Percentiles rank a stretch among this genome's conserved stretches.
phyloP scores from a whole-genome alignment of 1,140 invertebrate species.

The Antheraea mylitta region DNA sequence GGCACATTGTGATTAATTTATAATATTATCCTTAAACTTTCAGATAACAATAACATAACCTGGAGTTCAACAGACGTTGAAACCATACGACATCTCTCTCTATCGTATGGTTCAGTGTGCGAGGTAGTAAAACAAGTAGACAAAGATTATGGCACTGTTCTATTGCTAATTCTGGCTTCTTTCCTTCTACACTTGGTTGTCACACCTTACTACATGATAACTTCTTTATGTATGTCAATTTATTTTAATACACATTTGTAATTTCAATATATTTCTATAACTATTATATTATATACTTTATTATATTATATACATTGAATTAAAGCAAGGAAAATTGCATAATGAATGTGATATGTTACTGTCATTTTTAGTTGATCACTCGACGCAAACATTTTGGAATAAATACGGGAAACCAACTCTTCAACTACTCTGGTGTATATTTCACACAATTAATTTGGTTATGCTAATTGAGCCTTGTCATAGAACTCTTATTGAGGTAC shows the following conservation, averaged over 20 bases:
- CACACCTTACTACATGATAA: slow-evolving; percentile 38
- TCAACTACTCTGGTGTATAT: slow-evolving; percentile 21
- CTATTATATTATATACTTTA: no score
- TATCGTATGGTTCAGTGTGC: slow-evolving; percentile 17
- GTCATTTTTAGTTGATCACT: background rate
- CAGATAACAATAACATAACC: background rate
- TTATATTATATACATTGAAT: no score
- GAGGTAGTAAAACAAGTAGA: slow-evolving; percentile 17
- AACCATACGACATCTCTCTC: slow-evolving; percentile 13
- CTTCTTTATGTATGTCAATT: slow-evolving; percentile 24
- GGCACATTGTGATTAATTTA: no score
- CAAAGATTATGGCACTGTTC: slow-evolving; percentile 16
- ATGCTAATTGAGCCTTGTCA: slow-evolving; percentile 30
- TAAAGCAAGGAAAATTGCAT: no score
- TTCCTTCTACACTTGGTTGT: slow-evolving; percentile 37
- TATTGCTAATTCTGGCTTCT: slow-evolving; percentile 27
- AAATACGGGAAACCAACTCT: slow-evolving; percentile 9
- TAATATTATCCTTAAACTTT: background rate
- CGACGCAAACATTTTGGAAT: background rate
- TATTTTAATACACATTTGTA: background rate
- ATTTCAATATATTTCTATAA: no score
- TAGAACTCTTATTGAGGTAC: slow-evolving; percentile 25
- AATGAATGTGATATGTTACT: background rate
- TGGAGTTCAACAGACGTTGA: background rate
- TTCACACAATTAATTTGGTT: slow-evolving; percentile 17